These are phyloP conservation scores for Dipodomys merriami DNA, from an alignment of 2,113 vertebrate species.

Conservation along the genomic window DNA sequence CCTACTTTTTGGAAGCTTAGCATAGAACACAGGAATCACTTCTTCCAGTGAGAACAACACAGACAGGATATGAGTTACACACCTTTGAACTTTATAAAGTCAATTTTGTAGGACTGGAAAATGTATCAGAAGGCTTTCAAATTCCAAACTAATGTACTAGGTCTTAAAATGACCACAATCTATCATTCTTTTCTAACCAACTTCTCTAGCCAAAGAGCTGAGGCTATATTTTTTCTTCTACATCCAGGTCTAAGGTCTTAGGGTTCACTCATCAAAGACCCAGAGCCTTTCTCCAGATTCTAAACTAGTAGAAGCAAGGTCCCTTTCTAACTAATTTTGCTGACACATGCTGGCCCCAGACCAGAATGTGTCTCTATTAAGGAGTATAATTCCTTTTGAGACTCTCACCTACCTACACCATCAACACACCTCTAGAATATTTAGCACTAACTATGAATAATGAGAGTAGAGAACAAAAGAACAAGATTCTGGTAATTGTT, in stretches of 20 bases:
- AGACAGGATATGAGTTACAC: not conserved
- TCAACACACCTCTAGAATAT: not conserved
- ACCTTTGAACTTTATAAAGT: not conserved
- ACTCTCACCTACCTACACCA: not conserved
- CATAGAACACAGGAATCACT: not conserved
- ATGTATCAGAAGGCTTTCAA: not conserved
- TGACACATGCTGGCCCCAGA: not conserved
- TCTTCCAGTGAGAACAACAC: not conserved
- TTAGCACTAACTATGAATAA: not conserved
- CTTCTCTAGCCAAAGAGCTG: not conserved
- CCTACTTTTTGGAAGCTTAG: not conserved
- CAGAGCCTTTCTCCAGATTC: not conserved
- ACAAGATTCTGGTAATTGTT: not conserved
- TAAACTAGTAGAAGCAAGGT: not conserved
- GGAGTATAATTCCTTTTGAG: not conserved
- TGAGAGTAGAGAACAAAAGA: not conserved
- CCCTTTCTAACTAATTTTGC: not conserved
- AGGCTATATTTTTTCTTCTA: not conserved
- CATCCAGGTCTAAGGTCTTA: rapidly evolving
- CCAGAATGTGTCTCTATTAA: not conserved
- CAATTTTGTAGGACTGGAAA: not conserved
- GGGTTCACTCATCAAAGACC: rapidly evolving
- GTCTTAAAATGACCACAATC: not conserved
- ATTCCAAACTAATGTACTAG: not conserved
- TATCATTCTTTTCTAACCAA: not conserved